Percentiles rank a stretch among this genome's conserved stretches.
These are phyloP conservation scores for Drepanosiphum platanoidis DNA, from an alignment of 2,888 invertebrate species.

Conservation along the genomic window DNA sequence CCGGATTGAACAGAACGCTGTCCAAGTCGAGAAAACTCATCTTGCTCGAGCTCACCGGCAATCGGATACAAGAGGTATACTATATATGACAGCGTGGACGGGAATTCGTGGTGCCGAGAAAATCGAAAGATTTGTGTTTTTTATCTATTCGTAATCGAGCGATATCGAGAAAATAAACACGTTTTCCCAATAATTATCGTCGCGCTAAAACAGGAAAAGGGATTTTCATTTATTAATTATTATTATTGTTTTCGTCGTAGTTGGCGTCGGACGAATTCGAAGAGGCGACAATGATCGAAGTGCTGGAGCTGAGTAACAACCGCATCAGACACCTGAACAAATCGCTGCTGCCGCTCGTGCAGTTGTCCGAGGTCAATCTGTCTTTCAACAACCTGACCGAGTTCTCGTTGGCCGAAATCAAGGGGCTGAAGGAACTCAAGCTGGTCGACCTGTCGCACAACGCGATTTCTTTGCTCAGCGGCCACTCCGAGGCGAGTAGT, in stretches of 20 bases:
- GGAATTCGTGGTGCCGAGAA: no score
- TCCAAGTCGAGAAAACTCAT: slow-evolving; percentile 76
- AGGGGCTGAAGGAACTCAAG: slow-evolving; percentile 77
- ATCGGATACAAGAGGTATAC: slow-evolving; percentile 79
- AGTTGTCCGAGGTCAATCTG: slow-evolving; percentile 77
- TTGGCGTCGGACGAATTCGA: slow-evolving; percentile 80
- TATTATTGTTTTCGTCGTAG: slow-evolving; percentile 67
- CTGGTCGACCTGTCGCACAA: slow-evolving; percentile 82
- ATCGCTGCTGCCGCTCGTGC: slow-evolving; percentile 76
- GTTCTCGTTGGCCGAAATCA: slow-evolving; percentile 83
- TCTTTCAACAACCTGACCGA: slow-evolving; percentile 80
- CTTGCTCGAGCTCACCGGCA: slow-evolving; percentile 77
- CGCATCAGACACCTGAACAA: slow-evolving; percentile 77
- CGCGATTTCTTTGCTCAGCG: slow-evolving; percentile 75
- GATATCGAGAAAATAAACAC: no score
- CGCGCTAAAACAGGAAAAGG: neutral
- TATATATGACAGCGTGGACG: slow-evolving; percentile 65
- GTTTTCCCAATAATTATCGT: neutral
- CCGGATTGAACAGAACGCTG: slow-evolving; percentile 77
- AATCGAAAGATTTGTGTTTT: no score
- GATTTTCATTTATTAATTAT: no score
- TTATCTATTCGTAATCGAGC: no score
- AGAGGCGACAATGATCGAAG: slow-evolving; percentile 76
- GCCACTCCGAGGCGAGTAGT: slow-evolving; percentile 73
- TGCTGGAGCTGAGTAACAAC: slow-evolving; percentile 79